Conservation (phyloP, 2,888 invertebrate species). For the Andrena camellia region DNA sequence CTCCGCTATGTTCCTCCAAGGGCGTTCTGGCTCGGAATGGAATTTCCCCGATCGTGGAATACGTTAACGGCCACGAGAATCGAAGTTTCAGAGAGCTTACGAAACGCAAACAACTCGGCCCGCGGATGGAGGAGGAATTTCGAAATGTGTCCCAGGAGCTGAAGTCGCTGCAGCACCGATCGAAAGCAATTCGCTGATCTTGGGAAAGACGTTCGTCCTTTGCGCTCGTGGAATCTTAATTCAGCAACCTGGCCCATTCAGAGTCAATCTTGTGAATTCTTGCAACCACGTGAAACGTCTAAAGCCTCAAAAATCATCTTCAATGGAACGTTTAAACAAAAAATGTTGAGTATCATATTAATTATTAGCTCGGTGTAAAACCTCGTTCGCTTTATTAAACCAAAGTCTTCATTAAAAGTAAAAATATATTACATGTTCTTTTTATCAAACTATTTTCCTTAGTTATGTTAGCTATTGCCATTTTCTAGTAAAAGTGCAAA, state of each 20-base stretch:
- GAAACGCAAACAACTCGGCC: constrained; percentile 20
- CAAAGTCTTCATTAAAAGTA: too few relatives aligned
- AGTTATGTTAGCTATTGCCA: too few relatives aligned
- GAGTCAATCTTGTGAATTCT: too few relatives aligned
- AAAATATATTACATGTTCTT: too few relatives aligned
- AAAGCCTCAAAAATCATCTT: too few relatives aligned
- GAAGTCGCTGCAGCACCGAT: constrained; percentile 13
- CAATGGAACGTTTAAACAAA: too few relatives aligned
- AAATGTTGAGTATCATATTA: too few relatives aligned
- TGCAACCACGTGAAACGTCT: too few relatives aligned
- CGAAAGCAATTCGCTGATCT: constrained; percentile 12
- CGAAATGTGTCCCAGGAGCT: constrained; percentile 15
- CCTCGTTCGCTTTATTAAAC: too few relatives aligned
- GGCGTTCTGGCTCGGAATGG: constrained; percentile 15
- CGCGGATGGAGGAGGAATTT: constrained; percentile 13
- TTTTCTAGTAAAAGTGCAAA: too few relatives aligned
- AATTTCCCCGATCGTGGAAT: constrained; percentile 17
- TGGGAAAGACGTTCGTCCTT: constrained; percentile 8
- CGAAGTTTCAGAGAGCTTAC: constrained; percentile 44
- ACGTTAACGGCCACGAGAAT: constrained; percentile 25
- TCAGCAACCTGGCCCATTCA: background rate
- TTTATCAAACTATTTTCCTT: too few relatives aligned
- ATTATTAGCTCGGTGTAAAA: too few relatives aligned
- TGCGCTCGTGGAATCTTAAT: constrained; percentile 10
- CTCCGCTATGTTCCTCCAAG: background rate